Percentiles rank a stretch among this genome's conserved stretches.
Conservation (phyloP, 2,113 vertebrate species). For the Scortum barcoo region DNA sequence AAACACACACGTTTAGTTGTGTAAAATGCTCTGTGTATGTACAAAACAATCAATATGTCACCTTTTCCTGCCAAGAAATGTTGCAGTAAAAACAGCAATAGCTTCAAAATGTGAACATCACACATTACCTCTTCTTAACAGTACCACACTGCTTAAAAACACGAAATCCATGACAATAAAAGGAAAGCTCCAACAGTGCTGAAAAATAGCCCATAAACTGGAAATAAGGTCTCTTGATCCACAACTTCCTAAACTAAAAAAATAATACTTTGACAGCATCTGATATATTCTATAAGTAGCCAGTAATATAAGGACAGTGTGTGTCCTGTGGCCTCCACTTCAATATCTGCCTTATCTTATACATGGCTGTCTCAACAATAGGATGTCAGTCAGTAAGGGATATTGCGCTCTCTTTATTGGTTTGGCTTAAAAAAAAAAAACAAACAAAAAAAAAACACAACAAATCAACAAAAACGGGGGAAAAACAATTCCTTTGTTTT, state of each 20-base stretch:
- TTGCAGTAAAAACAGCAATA: background rate
- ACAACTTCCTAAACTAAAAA: background rate
- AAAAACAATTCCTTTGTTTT: background rate
- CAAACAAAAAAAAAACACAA: no score
- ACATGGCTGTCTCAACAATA: background rate
- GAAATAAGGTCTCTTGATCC: background rate
- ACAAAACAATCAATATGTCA: background rate
- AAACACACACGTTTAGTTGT: background rate
- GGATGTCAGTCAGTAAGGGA: background rate
- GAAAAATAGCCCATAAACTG: background rate
- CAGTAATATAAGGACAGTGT: background rate
- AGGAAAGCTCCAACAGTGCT: background rate
- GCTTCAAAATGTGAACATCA: background rate
- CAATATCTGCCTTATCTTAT: background rate
- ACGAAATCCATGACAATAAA: background rate
- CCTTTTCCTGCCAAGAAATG: no score
- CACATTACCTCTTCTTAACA: background rate
- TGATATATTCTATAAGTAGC: background rate
- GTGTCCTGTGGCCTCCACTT: background rate
- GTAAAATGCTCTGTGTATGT: background rate
- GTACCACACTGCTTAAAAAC: background rate
- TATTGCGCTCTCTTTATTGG: background rate
- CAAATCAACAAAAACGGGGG: background rate
- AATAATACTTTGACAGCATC: background rate
- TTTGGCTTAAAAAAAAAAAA: background rate